These are phyloP conservation scores for Mastacembelus armatus DNA, from an alignment of 2,797 vertebrate genomes.

Conservation along the genomic window DNA sequence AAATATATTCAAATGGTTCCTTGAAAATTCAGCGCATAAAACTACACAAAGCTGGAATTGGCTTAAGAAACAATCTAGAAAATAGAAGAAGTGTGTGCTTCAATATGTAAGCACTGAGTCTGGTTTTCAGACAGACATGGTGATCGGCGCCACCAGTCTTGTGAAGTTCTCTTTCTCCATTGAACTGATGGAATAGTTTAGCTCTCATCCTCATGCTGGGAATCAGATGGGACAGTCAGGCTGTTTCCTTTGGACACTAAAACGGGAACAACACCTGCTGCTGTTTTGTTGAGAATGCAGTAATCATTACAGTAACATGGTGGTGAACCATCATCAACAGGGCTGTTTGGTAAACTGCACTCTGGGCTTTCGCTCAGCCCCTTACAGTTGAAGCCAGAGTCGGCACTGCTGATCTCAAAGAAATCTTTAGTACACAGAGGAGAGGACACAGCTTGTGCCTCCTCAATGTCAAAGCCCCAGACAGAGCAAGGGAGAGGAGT, in stretches of 20 bases:
- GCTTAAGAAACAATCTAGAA: too few relatives aligned
- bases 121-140: neutral
- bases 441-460: neutral
- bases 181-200: neutral
- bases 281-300: slow-evolving; percentile 66
- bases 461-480: neutral
- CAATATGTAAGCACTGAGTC: neutral
- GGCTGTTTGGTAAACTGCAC: slow-evolving; percentile 43
- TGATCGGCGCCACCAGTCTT: neutral
- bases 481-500: slow-evolving; percentile 49
- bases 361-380: slow-evolving; percentile 40
- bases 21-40: neutral
- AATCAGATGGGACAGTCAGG: neutral
- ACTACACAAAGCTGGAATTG: too few relatives aligned
- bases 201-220: neutral
- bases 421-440: slow-evolving; percentile 15
- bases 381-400: slow-evolving; percentile 66
- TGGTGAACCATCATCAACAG: neutral
- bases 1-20: neutral
- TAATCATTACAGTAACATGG: slow-evolving; percentile 39
- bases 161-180: neutral
- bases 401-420: slow-evolving; percentile 22
- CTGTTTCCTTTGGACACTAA: slow-evolving; percentile 31
- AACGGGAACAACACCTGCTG: slow-evolving; percentile 57
- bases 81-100: neutral